Evolutionary conservation across 2,797 vertebrate genomes (phyloP).

Genomic region (Paramormyrops hopkinsi): DNA sequence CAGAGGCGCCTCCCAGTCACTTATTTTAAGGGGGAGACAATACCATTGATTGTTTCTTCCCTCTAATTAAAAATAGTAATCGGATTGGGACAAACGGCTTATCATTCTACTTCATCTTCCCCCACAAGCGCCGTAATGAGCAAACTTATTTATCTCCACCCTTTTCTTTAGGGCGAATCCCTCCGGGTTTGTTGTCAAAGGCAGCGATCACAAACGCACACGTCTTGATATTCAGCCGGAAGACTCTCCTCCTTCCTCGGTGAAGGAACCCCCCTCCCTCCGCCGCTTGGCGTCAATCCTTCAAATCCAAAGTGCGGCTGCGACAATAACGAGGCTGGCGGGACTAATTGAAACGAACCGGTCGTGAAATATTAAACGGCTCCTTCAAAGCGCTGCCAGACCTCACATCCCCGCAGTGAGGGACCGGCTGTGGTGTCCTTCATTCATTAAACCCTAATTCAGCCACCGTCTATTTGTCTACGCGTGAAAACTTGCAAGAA

Average conservation of each 20-base stretch:
- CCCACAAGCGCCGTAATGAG: not conserved
- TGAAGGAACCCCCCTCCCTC: not conserved
- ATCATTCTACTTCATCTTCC: not conserved
- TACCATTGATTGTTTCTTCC: slow-evolving; percentile 1
- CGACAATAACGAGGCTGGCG: not conserved
- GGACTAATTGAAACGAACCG: not conserved
- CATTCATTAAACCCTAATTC: not conserved
- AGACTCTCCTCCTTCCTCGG: no score
- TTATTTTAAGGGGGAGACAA: not conserved
- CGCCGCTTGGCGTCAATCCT: not conserved
- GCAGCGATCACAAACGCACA: not conserved
- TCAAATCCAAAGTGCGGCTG: not conserved
- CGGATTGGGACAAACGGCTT: not conserved
- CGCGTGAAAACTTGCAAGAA: not conserved
- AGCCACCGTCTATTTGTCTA: not conserved
- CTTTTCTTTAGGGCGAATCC: not conserved
- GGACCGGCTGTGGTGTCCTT: not conserved
- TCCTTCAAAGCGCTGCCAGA: not conserved
- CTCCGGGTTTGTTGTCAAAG: not conserved
- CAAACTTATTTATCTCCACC: not conserved
- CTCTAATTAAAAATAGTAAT: not conserved
- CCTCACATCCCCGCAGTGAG: not conserved
- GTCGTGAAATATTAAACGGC: slow-evolving; percentile 1
- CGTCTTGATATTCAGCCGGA: not conserved
- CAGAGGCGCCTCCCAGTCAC: not conserved